A percentile compares a stretch with the other conserved stretches of the same genome.
Evolutionary conservation across 2,797 vertebrate genomes (phyloP).

Genomic region (Sciurus vulgaris): DNA sequence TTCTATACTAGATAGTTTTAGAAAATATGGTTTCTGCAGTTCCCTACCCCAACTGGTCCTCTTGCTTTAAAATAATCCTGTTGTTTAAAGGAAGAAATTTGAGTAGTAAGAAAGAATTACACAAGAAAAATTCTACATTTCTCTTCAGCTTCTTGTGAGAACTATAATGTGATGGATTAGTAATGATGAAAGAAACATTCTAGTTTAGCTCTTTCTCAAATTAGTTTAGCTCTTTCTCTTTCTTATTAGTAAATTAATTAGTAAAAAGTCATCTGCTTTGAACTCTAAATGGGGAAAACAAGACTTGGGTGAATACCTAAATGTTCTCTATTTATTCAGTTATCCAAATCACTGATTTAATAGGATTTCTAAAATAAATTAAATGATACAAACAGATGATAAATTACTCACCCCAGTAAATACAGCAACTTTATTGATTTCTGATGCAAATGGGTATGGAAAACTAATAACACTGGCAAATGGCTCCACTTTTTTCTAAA

Average conservation of each 20-base stretch:
- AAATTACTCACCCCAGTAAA: constrained; percentile 93
- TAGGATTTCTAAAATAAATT: background rate
- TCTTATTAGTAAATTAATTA: background rate
- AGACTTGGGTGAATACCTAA: background rate
- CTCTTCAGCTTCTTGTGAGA: background rate
- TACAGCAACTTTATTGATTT: constrained; percentile 92
- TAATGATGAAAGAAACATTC: background rate
- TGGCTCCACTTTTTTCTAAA: constrained; percentile 94
- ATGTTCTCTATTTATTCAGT: constrained; percentile 36
- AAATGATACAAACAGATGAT: background rate
- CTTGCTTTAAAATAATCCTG: constrained; percentile 29
- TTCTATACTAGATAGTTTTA: background rate
- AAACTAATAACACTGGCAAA: constrained; percentile 92
- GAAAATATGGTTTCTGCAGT: constrained; percentile 10
- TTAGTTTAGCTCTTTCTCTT: background rate
- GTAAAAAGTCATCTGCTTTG: constrained; percentile 26
- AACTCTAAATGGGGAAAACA: constrained; percentile 41
- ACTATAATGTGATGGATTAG: background rate
- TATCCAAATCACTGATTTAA: constrained; percentile 27
- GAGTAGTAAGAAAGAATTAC: background rate
- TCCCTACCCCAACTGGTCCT: background rate
- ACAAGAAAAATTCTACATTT: background rate
- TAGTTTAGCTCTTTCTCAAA: constrained; percentile 47
- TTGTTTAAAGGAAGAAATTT: background rate
- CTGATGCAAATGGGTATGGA: constrained; percentile 89